phyloP scores from a whole-genome alignment of 2,797 vertebrate species.

The Melopsittacus undulatus region DNA sequence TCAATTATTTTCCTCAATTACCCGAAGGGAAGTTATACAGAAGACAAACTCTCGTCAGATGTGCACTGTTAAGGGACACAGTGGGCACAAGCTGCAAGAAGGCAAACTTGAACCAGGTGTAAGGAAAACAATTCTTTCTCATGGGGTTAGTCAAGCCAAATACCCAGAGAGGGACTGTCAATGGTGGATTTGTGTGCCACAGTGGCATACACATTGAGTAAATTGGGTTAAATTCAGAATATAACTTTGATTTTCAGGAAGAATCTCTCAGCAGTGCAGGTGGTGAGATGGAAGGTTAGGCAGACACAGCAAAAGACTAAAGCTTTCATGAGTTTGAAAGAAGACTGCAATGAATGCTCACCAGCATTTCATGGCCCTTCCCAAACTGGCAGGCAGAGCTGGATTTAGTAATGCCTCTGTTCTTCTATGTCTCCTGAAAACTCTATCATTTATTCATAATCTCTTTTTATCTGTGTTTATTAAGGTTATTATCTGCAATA shows the following conservation, averaged over 20 bases:
- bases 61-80: too few species aligned
- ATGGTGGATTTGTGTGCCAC: background rate
- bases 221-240: background rate
- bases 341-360: background rate
- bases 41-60: background rate
- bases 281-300: too few species aligned
- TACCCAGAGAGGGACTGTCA: background rate
- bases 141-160: background rate
- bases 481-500: background rate
- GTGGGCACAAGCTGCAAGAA: background rate
- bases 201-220: background rate
- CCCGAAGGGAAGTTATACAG: background rate
- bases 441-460: background rate
- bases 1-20: background rate
- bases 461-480: background rate
- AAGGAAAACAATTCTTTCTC: background rate
- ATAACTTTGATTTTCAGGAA: background rate
- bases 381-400: background rate
- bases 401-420: background rate
- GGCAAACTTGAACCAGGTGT: background rate
- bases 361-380: background rate
- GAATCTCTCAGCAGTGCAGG: rapidly evolving
- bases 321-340: background rate
- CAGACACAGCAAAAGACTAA: background rate
- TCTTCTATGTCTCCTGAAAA: background rate